Evolutionary conservation across 2,888 invertebrate genomes (phyloP), one percentile per base, ranked within the genome.

Genomic region (Dorcus parallelipipedus): DNA sequence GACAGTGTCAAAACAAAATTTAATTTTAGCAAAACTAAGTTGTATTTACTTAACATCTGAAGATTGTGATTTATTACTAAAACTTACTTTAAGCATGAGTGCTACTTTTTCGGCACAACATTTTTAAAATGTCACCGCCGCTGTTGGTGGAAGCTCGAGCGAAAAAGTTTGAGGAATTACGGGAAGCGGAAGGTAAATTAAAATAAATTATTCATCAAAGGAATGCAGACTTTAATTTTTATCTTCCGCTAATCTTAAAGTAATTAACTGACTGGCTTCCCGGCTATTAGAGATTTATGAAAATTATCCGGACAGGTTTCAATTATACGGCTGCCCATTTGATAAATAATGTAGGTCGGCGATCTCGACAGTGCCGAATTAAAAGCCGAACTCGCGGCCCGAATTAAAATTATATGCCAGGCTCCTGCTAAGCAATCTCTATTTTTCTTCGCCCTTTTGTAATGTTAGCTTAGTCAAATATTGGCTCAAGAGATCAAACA

Each of bases 401-500:
- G 45, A 45, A 45, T 45, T 45, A 45, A 45, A 45, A 45, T 45
- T 45, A 33, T 33, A n/a, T 45, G 45, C 45, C 14, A 1, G 9
- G 8, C 45, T 45, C 23, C 45, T 20, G 17, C 14, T 23, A 23
- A 45, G 23, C 20, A 45, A 45, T 45, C 45, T 45, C 45, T 20
- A 45, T 45, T 45, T 33, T 23, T 45, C 45, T 9, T 10, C 62
- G 59, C 57, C 64, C 65, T 67, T 66, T 67, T 72, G 70, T 69
- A 72, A 70, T 70, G 70, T 70, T 72, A 70, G 71, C 70, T 66
- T 69, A 58, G 54, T 63, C 70, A 72, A 73, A 73, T 71, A 71
- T 73, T 73, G 65, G 68, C 73, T 64, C 60, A 62, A 66, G 67
- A 69, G 74, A 76, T 76, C 74, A 75, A 73, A 73, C 72, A 74